Percentiles rank a stretch among this genome's conserved stretches.
phyloP scores from a whole-genome alignment of 2,888 invertebrate species.

The Baccha elongata region DNA sequence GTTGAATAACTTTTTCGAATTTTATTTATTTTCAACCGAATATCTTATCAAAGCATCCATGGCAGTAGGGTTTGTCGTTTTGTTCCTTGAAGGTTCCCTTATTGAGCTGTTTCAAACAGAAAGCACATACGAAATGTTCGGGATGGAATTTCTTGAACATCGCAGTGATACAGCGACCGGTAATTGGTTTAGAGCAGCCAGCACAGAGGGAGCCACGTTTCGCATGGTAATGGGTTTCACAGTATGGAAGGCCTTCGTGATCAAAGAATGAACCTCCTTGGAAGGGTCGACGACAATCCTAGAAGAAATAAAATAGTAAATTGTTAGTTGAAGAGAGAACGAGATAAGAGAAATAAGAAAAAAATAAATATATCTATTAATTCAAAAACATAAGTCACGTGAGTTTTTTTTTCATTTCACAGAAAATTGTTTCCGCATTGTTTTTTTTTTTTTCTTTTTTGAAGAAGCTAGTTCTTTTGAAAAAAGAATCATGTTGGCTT shows the following conservation, averaged over 20 bases:
- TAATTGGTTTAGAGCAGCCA: conserved; percentile 98
- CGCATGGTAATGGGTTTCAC: conserved; percentile 99
- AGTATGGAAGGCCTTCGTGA: conserved; percentile 98
- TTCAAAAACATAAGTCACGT: neutral
- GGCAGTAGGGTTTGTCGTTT: conserved; percentile 99
- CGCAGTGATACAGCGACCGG: conserved; percentile 98
- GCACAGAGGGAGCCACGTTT: conserved; percentile 98
- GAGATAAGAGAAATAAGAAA: no score
- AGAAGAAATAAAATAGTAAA: conserved; percentile 79
- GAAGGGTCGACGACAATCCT: conserved; percentile 99
- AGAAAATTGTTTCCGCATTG: conserved; percentile 25
- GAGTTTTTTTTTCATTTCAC: no score
- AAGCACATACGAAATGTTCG: conserved; percentile 99
- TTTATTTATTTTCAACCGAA: conserved; percentile 88
- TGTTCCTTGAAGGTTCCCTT: conserved; percentile 99
- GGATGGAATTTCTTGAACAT: conserved; percentile 99
- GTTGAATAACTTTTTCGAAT: conserved; percentile 3
- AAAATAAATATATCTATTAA: no score
- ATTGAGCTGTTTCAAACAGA: conserved; percentile 98
- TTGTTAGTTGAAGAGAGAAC: no score
- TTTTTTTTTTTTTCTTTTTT: neutral
- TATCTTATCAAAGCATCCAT: conserved; percentile 97
- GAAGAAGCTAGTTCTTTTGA: conserved; percentile 27
- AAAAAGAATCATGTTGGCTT: neutral
- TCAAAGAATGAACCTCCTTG: conserved; percentile 99